Evolutionary conservation across 2,797 vertebrate species (phyloP), one percentile per base, ranked within the genome.

Genomic region (Accipiter badius): DNA sequence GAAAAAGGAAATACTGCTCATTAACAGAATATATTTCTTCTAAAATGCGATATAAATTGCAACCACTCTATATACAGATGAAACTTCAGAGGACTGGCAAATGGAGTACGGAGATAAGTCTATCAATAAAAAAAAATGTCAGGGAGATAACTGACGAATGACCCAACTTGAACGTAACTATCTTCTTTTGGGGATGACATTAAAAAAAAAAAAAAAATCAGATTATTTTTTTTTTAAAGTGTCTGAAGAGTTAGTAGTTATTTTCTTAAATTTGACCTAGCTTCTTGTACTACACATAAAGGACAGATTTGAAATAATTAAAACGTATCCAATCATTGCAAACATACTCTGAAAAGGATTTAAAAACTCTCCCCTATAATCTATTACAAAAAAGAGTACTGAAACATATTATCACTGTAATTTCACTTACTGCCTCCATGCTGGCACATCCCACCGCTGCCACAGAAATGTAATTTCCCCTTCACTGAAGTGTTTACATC

Each of bases 261-360:
- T 55, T 83, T 55, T 83, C 62, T 90, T 78, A 87, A 62, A 63
- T 76, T n/a, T 81, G 22, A 79, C 78, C 62, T 67, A 37, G 18
- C 61, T 83, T 81, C 47, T 79, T 89, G 70, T 63, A 73, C n/a
- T 70, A 81, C 19, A 31, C 21, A 44, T 26, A 62, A 90, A 93
- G 65, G 85, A 67, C 18, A 66, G 47, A 67, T 35, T 6, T 83
- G 29, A 71, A 88, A 66, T 50, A 94, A 91, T 52, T 57, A 77
- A 78, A 92, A 63, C 6, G 2, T 47, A 78, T 2, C 49, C 82
- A 91, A 71, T 42, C 63, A 77, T 21, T 63, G 65, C 57, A 78
- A 93, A 63, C 29, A 40, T 1, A 6, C 37, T 37, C 50, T 57
- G n/a, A 40, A 63, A 77, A 40, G 62, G 47, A 54, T 46, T 50